A percentile compares a stretch with the other conserved stretches of the same genome.
Conservation (phyloP, 2,888 invertebrate genomes). For the Disparrhopalites patrizii region DNA sequence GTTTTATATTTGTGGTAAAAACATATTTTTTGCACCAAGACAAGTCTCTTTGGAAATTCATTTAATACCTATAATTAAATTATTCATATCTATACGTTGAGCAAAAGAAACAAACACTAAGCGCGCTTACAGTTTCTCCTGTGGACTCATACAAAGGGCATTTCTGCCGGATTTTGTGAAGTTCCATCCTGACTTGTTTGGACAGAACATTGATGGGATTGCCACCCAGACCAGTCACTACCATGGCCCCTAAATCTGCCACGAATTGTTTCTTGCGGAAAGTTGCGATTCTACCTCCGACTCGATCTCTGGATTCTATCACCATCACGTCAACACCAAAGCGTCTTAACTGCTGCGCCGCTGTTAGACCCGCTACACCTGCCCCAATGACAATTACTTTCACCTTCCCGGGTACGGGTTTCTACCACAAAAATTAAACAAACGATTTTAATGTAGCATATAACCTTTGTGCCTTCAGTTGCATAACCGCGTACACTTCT, state of each 20-base stretch:
- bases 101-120: too few species aligned
- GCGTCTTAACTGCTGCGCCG: conserved; percentile 88
- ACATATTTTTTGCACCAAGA: too few species aligned
- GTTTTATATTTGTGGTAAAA: too few species aligned
- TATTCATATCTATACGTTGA: not conserved
- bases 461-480: too few species aligned
- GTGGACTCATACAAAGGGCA: conserved; percentile 95
- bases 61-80: not conserved
- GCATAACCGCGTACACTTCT: too few species aligned
- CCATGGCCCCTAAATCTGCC: conserved; percentile 86
- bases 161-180: conserved; percentile 89
- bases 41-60: not conserved
- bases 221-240: conserved; percentile 90
- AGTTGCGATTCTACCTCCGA: conserved; percentile 94
- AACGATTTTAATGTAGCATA: not conserved
- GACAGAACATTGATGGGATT: conserved; percentile 94
- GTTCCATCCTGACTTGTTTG: conserved; percentile 93
- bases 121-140: conserved; percentile 61
- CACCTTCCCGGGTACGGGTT: conserved; percentile 52
- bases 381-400: conserved; percentile 65
- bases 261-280: conserved; percentile 83
- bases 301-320: conserved; percentile 67
- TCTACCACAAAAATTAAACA: conserved; percentile 2
- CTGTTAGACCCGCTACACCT: conserved; percentile 91
- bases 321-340: conserved; percentile 95